phyloP scores from a whole-genome alignment of 2,888 invertebrate species.

The Drosophila helvetica region DNA sequence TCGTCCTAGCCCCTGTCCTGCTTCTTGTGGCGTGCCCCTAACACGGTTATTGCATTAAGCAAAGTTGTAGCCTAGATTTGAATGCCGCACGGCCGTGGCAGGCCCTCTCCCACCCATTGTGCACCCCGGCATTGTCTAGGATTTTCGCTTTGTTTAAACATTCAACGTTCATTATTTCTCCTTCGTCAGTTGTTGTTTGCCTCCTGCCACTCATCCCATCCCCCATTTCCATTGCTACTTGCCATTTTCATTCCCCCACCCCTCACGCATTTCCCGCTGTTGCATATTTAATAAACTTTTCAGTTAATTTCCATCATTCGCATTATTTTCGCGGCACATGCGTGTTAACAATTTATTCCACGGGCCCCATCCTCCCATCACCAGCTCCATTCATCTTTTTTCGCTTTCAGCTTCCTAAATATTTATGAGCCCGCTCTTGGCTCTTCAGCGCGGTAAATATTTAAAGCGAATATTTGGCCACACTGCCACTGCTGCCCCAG shows the following conservation, averaged over 20 bases:
- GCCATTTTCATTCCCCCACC: constrained; percentile 1
- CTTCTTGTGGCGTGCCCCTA: constrained; percentile 55
- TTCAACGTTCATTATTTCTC: constrained; percentile 66
- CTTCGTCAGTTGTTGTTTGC: constrained; percentile 16
- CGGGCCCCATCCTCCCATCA: constrained; percentile 9
- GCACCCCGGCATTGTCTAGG: constrained; percentile 42
- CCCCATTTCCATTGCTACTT: not conserved
- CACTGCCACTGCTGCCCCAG: not conserved
- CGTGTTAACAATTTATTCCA: constrained; percentile 67
- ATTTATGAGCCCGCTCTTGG: constrained; percentile 59
- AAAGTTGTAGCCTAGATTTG: constrained; percentile 75
- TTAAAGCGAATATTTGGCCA: constrained; percentile 25
- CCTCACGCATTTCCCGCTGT: constrained; percentile 7
- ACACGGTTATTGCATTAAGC: constrained; percentile 77
- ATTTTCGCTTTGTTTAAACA: constrained; percentile 60
- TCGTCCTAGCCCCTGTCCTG: constrained; percentile 1
- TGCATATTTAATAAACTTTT: constrained; percentile 75
- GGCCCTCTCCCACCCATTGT: not conserved
- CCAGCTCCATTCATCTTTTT: constrained; percentile 42
- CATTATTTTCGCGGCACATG: constrained; percentile 70
- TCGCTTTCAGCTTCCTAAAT: constrained; percentile 54
- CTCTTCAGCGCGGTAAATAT: constrained; percentile 36
- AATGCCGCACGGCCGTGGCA: constrained; percentile 42
- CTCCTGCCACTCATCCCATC: not conserved
- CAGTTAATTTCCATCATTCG: constrained; percentile 72